Evolutionary conservation across 2,797 vertebrate genomes (phyloP), one percentile per base, ranked within the genome.

Genomic region (Tenualosa thibaudeaui): DNA sequence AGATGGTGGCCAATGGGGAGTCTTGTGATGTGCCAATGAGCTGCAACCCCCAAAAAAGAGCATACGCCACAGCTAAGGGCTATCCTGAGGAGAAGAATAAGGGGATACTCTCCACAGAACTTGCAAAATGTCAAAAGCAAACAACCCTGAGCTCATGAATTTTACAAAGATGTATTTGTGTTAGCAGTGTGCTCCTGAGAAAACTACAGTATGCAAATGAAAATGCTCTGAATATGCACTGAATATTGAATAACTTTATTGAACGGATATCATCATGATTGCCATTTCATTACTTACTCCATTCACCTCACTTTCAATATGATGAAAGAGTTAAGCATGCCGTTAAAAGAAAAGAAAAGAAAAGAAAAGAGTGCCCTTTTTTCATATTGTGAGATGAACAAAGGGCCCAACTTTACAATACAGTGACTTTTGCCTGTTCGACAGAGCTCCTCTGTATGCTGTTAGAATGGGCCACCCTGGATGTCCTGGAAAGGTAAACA

Each of bases 401-500:
- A 40, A 78, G 22, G 71, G 37, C 19, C 71, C 71, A 78, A 43
- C 71, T 78, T 22, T 22, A 46, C 71, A 78, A 78, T 78, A 78
- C 71, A 19, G 71, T 78, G 71, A 40, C 71, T 78, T 78, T 78
- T 78, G 71, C 71, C 71, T 78, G 37, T 40, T 78, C 17, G 5
- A 78, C 71, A 81, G 54, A 68, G 68, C 86, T 88, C 82, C 83
- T 89, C 84, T 90, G 86, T 90, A 89, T 92, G 87, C 89, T 65
- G 89, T 91, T 90, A 84, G 91, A 91, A 92, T 88, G 86, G 90
- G 90, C 88, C 86, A 87, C 81, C 86, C 85, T 87, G 86, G 88
- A 90, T 92, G 89, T 92, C 92, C 92, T 91, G 90, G 89, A 89
- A 92, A 94, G 91, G 94, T 93, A 95, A 95, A 95, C 90, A 93